Evolutionary conservation across 2,797 vertebrate genomes (phyloP).

Genomic region (Poecilia velifera): DNA sequence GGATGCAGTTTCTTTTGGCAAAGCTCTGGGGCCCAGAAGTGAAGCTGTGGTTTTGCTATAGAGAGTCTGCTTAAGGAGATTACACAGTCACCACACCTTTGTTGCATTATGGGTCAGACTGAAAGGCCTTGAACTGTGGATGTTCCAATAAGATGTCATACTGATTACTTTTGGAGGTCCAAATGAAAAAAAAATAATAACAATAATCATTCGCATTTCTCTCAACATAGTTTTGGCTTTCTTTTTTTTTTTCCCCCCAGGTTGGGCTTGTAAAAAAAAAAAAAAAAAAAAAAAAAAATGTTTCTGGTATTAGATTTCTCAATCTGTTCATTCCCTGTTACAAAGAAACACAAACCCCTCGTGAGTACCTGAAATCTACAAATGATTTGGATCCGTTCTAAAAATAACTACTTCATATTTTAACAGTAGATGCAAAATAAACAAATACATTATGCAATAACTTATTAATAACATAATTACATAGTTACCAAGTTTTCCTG

Average conservation of each 20-base stretch:
- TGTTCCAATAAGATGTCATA: conserved; percentile 53
- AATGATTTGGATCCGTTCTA: neutral
- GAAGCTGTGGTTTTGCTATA: conserved; percentile 60
- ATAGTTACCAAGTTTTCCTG: neutral
- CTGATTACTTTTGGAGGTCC: conserved; percentile 50
- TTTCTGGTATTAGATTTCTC: neutral
- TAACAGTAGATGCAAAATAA: neutral
- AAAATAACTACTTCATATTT: neutral
- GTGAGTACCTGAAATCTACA: neutral
- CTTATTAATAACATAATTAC: neutral
- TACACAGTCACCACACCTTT: conserved; percentile 77
- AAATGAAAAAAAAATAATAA: conserved; percentile 37
- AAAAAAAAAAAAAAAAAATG: neutral
- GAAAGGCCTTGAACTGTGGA: conserved; percentile 62
- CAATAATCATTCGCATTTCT: conserved; percentile 2
- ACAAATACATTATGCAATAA: neutral
- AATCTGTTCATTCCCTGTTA: neutral
- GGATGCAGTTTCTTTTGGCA: conserved; percentile 69
- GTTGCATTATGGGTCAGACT: conserved; percentile 72
- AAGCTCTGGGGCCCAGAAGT: conserved; percentile 59
- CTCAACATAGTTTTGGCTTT: conserved; percentile 7
- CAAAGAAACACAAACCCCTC: neutral
- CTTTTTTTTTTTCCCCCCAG: neutral
- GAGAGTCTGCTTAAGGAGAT: conserved; percentile 73
- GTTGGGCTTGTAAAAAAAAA: neutral